A percentile compares a stretch with the other conserved stretches of the same genome.
These are phyloP conservation scores for Ectropis crepuscularia DNA, from an alignment of 2,888 invertebrate species.

Conservation along the genomic window DNA sequence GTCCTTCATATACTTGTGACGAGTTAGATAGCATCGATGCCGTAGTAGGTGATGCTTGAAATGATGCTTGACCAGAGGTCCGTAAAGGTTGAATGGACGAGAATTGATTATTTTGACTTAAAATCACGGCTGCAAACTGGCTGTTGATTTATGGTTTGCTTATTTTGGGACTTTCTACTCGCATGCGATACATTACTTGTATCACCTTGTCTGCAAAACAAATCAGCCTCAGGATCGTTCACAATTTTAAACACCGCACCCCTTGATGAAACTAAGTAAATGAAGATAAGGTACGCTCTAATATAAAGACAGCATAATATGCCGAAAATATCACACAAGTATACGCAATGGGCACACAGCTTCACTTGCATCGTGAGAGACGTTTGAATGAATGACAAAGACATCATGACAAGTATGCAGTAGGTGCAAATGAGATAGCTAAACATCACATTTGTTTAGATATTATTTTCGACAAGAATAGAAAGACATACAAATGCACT, in stretches of 20 bases:
- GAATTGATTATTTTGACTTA: conserved; percentile 26
- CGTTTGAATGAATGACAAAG: too few relatives aligned
- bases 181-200: conserved; percentile 24
- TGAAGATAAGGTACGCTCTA: too few relatives aligned
- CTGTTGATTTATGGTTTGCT: conserved; percentile 27
- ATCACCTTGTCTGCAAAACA: conserved; percentile 28
- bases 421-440: too few relatives aligned
- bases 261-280: too few relatives aligned
- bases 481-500: too few relatives aligned
- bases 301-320: too few relatives aligned
- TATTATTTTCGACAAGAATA: too few relatives aligned
- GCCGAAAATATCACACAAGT: too few relatives aligned
- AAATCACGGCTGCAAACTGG: conserved; percentile 27
- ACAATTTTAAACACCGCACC: conserved; percentile 35
- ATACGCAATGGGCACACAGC: too few relatives aligned
- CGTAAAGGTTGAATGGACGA: conserved; percentile 24
- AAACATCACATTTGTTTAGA: too few relatives aligned
- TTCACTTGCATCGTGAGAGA: too few relatives aligned
- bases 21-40: conserved; percentile 27
- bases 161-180: conserved; percentile 27
- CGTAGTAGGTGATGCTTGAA: conserved; percentile 28
- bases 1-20: conserved; percentile 26
- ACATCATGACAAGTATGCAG: too few relatives aligned
- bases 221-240: conserved; percentile 27
- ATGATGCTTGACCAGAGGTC: conserved; percentile 28